Percentiles rank a stretch among this genome's conserved stretches.
These are phyloP conservation scores for Andrena flavipes DNA, from an alignment of 2,888 invertebrate genomes.

Conservation along the genomic window DNA sequence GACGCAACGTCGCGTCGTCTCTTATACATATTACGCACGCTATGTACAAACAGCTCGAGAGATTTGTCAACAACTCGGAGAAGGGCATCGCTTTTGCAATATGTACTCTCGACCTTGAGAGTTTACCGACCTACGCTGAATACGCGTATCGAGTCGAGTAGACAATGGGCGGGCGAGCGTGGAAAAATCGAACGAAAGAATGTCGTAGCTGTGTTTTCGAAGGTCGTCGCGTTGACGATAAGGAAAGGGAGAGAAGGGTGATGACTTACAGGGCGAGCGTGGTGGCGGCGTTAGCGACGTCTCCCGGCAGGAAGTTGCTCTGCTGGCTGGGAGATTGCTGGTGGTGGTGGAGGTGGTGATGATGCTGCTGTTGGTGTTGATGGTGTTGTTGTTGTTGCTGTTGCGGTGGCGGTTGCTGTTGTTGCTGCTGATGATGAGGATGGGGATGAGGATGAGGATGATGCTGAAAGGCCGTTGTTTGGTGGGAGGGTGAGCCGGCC, in stretches of 20 bases:
- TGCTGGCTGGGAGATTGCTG: conserved; percentile 69
- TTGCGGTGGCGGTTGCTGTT: conserved; percentile 60
- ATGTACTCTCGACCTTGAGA: too few species aligned
- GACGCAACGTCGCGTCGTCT: too few species aligned
- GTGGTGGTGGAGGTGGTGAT: conserved; percentile 66
- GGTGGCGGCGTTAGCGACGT: conserved; percentile 68
- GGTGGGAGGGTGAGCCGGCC: conserved; percentile 75
- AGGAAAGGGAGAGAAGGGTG: neutral
- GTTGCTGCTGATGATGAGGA: conserved; percentile 60
- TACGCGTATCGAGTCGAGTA: too few species aligned
- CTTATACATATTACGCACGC: too few species aligned
- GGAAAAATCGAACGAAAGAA: too few species aligned
- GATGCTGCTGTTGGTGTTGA: conserved; percentile 53
- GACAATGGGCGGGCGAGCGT: too few species aligned
- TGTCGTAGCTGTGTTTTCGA: too few species aligned
- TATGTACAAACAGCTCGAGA: too few species aligned
- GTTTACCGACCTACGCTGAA: too few species aligned
- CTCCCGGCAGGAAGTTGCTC: conserved; percentile 72
- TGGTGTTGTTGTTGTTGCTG: conserved; percentile 61
- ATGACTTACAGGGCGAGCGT: conserved; percentile 76
- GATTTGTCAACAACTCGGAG: too few species aligned
- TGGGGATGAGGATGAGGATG: conserved; percentile 72
- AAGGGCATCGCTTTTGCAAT: too few species aligned
- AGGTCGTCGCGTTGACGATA: too few species aligned
- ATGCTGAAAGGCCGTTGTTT: conserved; percentile 73